A percentile compares a stretch with the other conserved stretches of the same genome.
These are phyloP conservation scores for Eueides isabella DNA, from an alignment of 1,140 invertebrate species.

Conservation along the genomic window DNA sequence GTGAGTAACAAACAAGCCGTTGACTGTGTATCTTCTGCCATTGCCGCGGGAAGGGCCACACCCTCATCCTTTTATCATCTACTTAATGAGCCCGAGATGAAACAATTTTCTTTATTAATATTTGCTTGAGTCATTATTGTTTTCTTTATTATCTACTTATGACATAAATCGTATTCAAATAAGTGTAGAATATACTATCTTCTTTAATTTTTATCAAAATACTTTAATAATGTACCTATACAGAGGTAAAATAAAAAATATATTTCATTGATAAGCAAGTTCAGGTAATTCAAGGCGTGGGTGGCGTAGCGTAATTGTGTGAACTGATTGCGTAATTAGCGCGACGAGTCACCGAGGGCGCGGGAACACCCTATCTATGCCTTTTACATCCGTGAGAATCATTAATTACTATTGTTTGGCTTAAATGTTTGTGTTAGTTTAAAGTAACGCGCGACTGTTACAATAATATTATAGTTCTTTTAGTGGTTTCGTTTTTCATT, in stretches of 20 bases:
- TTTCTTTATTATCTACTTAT: background rate
- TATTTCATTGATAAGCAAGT: conserved; percentile 27
- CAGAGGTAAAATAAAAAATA: background rate
- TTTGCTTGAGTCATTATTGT: background rate
- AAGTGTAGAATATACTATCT: background rate
- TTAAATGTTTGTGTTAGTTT: conserved; percentile 37
- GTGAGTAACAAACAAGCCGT: conserved; percentile 52
- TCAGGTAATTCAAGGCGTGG: conserved; percentile 32
- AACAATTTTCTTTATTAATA: conserved; percentile 31
- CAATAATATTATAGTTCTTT: background rate
- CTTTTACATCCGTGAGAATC: conserved; percentile 70
- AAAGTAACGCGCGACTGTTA: background rate
- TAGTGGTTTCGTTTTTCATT: background rate
- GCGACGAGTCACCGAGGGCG: conserved; percentile 69
- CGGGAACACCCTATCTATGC: conserved; percentile 53
- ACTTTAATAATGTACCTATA: background rate
- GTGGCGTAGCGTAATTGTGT: conserved; percentile 70
- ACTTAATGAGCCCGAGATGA: conserved; percentile 51
- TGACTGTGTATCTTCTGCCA: conserved; percentile 39
- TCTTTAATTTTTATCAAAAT: no score
- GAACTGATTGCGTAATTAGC: conserved; percentile 79
- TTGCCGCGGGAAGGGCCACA: conserved; percentile 48
- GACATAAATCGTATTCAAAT: background rate
- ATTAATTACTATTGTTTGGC: conserved; percentile 68
- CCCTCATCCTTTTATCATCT: conserved; percentile 44